These are phyloP conservation scores for Melanotaenia pygmaea DNA, from an alignment of 2,797 vertebrate genomes.

Conservation along the genomic window DNA sequence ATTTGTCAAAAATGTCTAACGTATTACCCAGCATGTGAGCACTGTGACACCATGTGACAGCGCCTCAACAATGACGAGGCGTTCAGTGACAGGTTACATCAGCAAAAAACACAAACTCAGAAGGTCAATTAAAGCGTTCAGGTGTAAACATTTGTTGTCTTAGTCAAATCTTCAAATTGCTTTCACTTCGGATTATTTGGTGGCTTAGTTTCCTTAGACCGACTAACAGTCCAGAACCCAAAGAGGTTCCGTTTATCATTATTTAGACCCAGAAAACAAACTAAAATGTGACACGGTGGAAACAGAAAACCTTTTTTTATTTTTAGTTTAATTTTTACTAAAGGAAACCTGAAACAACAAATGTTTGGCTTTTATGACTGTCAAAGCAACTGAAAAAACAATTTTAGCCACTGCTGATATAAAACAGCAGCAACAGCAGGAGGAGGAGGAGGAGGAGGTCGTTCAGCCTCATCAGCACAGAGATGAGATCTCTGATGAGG, in stretches of 20 bases:
- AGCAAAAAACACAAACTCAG: too few species aligned
- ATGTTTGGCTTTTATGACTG: background rate
- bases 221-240: background rate
- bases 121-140: too few species aligned
- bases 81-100: too few species aligned
- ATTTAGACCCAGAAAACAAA: background rate
- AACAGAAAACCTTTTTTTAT: background rate
- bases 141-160: too few species aligned
- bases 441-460: constrained; percentile 17
- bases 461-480: constrained; percentile 48
- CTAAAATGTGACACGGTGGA: too few species aligned
- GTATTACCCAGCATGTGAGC: too few species aligned
- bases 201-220: background rate
- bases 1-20: background rate
- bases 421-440: background rate
- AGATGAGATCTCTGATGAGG: constrained; percentile 46
- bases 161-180: background rate
- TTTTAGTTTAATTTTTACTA: background rate
- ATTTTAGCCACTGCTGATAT: constrained; percentile 25
- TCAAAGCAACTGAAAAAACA: background rate
- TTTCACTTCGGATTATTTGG: background rate
- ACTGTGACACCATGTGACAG: too few species aligned
- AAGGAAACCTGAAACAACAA: background rate
- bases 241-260: background rate
- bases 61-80: too few species aligned